Evolutionary conservation across 2,797 vertebrate genomes (phyloP).

Genomic region (Mormyrus proboscirostris): DNA sequence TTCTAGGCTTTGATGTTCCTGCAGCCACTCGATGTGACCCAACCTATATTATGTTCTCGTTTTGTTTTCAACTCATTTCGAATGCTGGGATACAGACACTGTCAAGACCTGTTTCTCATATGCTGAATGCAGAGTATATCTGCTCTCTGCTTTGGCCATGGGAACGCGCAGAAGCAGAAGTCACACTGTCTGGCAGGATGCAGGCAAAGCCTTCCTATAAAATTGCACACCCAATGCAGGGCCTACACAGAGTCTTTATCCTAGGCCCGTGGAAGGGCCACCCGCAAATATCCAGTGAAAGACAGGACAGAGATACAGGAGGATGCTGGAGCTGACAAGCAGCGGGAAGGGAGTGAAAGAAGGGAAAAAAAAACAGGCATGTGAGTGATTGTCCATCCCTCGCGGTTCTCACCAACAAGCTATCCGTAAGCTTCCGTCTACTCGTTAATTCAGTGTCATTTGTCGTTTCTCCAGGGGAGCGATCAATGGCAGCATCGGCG

Average conservation of each 20-base stretch:
- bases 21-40: background rate
- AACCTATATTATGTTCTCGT: background rate
- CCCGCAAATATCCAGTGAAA: conserved; percentile 50
- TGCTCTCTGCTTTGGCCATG: background rate
- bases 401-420: conserved; percentile 24
- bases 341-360: conserved; percentile 25
- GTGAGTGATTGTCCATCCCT: conserved; percentile 27
- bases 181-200: background rate
- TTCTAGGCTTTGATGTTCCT: background rate
- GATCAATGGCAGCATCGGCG: conserved; percentile 67
- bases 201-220: background rate
- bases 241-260: conserved; percentile 41
- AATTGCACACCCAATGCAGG: background rate
- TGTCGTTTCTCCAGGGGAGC: conserved; percentile 58
- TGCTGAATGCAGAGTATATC: background rate
- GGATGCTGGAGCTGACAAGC: conserved; percentile 34
- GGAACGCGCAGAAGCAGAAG: background rate
- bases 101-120: background rate
- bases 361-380: background rate
- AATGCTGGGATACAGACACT: background rate
- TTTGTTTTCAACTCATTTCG: conserved; percentile 12
- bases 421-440: conserved; percentile 48
- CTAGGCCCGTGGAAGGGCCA: conserved; percentile 49
- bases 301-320: conserved; percentile 25
- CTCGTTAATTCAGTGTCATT: conserved; percentile 75